Percentiles rank a stretch among this genome's conserved stretches.
phyloP scores from a whole-genome alignment of 2,113 vertebrate species.

The Dascyllus trimaculatus region DNA sequence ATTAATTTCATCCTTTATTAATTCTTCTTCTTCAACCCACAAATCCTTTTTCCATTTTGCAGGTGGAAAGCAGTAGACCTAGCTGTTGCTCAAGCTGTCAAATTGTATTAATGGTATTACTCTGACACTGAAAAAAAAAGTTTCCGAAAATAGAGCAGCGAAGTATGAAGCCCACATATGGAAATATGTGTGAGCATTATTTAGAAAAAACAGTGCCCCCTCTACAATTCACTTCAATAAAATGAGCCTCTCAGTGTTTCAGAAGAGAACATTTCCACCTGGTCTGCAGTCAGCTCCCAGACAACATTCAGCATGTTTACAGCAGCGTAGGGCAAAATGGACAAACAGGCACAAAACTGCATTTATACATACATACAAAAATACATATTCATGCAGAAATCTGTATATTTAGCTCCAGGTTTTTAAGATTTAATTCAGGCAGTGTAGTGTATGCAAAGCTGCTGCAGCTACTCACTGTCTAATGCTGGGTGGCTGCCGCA shows the following conservation, averaged over 20 bases:
- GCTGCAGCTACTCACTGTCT: no score
- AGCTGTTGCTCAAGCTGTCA: neutral
- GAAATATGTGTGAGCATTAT: constrained; percentile 54
- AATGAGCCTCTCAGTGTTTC: constrained; percentile 52
- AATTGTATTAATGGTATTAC: neutral
- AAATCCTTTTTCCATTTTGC: neutral
- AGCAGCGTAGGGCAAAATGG: neutral
- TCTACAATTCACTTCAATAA: constrained; percentile 40
- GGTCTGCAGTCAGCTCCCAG: constrained; percentile 13
- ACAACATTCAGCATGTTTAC: constrained; percentile 22
- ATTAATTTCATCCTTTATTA: neutral
- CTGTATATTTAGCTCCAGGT: no score
- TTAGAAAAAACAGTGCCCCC: constrained; percentile 27
- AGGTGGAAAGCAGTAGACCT: neutral
- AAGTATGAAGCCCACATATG: constrained; percentile 53
- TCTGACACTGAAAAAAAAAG: constrained; percentile 23
- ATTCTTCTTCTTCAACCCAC: neutral
- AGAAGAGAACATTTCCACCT: constrained; percentile 33
- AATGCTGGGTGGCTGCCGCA: no score
- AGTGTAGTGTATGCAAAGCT: no score
- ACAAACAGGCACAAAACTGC: neutral
- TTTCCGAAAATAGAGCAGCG: constrained; percentile 29
- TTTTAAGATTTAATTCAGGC: no score
- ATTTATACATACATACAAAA: no score
- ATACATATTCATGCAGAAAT: no score